A percentile compares a stretch with the other conserved stretches of the same genome.
Evolutionary conservation across 2,888 invertebrate genomes (phyloP).

Genomic region (Adineta ricciae): DNA sequence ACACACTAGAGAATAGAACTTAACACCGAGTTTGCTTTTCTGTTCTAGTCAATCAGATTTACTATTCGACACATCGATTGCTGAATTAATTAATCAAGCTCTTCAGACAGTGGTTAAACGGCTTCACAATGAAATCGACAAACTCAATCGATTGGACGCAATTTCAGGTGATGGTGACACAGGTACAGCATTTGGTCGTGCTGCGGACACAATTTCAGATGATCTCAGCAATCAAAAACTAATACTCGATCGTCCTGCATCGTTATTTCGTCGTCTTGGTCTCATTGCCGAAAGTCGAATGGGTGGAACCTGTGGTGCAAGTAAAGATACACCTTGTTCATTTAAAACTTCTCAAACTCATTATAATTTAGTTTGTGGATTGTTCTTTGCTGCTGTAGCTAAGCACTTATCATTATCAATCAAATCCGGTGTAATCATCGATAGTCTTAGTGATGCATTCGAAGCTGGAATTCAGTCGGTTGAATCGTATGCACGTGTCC

Average conservation of each 20-base stretch:
- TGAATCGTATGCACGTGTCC: conserved; percentile 29
- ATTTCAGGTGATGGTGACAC: conserved; percentile 68
- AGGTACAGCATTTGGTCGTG: conserved; percentile 59
- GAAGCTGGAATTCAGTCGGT: conserved; percentile 26
- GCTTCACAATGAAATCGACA: conserved; percentile 57
- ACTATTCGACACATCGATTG: neutral
- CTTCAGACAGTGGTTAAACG: conserved; percentile 48
- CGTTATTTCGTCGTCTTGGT: conserved; percentile 21
- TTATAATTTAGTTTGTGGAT: neutral
- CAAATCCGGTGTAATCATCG: neutral
- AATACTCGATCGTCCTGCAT: conserved; percentile 18
- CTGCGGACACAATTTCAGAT: conserved; percentile 52
- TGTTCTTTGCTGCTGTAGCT: conserved; percentile 1
- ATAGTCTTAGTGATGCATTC: conserved; percentile 1
- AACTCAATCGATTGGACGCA: conserved; percentile 59
- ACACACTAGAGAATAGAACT: neutral
- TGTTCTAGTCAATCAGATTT: neutral
- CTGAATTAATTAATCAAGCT: neutral
- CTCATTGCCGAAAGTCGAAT: conserved; percentile 11
- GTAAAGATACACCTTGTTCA: neutral
- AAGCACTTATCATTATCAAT: neutral
- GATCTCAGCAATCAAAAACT: conserved; percentile 20
- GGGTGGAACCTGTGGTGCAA: conserved; percentile 25
- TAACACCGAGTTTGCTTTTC: neutral
- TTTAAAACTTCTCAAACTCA: neutral